A percentile compares a stretch with the other conserved stretches of the same genome.
phyloP scores from a whole-genome alignment of 2,113 vertebrate genomes.

The Odontesthes bonariensis region DNA sequence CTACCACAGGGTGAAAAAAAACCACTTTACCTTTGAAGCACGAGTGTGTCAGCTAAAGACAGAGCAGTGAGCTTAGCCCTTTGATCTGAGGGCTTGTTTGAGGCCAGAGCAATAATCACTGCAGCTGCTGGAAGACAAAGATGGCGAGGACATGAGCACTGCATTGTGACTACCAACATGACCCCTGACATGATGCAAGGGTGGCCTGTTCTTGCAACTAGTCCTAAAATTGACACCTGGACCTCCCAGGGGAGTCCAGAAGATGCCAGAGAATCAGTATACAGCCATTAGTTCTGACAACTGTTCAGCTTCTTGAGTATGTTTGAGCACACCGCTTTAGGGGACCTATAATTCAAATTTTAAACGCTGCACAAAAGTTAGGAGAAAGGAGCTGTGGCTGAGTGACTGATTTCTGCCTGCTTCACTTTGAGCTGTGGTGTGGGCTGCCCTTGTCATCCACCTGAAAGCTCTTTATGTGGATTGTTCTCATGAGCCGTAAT shows the following conservation, averaged over 20 bases:
- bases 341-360: neutral
- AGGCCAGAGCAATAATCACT: constrained; percentile 46
- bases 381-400: constrained; percentile 10
- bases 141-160: constrained; percentile 21
- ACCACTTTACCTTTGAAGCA: neutral
- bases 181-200: constrained; percentile 52
- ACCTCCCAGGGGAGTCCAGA: constrained; percentile 11
- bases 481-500: constrained; percentile 65
- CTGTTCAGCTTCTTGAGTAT: neutral
- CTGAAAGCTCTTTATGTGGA: constrained; percentile 55
- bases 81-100: constrained; percentile 30
- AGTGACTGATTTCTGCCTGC: constrained; percentile 33
- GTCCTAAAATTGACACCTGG: constrained; percentile 35
- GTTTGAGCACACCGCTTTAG: neutral
- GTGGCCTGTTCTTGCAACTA: constrained; percentile 8
- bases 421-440: constrained; percentile 26
- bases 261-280: constrained; percentile 1
- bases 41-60: constrained; percentile 22
- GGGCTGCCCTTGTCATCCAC: constrained; percentile 30
- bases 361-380: neutral
- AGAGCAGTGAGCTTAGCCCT: constrained; percentile 9
- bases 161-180: constrained; percentile 14
- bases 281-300: neutral
- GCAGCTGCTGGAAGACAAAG: constrained; percentile 46
- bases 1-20: neutral